Percentiles rank a stretch among this genome's conserved stretches.
These are phyloP conservation scores for Carassius gibelio DNA, from an alignment of 2,113 vertebrate genomes.

Conservation along the genomic window DNA sequence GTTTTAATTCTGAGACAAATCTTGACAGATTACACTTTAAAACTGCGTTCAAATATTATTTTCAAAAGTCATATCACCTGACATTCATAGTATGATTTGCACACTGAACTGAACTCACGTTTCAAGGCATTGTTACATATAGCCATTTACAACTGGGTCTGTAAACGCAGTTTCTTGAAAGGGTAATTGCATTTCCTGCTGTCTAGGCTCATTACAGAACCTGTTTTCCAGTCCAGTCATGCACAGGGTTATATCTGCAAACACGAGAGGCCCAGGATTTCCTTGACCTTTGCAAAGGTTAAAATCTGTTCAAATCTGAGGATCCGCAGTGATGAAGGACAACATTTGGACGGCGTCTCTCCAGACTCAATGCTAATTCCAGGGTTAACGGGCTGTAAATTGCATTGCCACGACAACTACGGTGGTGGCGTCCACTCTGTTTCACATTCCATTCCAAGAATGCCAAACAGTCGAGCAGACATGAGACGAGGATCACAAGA, in stretches of 20 bases:
- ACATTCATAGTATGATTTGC: not conserved
- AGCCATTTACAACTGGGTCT: not conserved
- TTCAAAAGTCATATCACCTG: not conserved
- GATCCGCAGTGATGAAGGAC: conserved; percentile 15
- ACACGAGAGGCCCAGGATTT: conserved; percentile 12
- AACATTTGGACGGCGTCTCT: conserved; percentile 34
- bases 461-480: conserved; percentile 66
- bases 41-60: not conserved
- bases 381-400: conserved; percentile 69
- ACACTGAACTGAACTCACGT: not conserved
- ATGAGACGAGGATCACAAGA: conserved; percentile 32
- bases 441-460: conserved; percentile 70
- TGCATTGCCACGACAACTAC: conserved; percentile 59
- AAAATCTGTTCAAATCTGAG: conserved; percentile 16
- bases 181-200: conserved; percentile 28
- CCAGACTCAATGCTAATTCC: conserved; percentile 62
- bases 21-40: not conserved
- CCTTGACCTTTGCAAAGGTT: conserved; percentile 36
- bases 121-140: not conserved
- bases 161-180: conserved; percentile 22
- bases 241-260: conserved; percentile 8
- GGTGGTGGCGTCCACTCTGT: conserved; percentile 59
- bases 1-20: not conserved
- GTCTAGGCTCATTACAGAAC: not conserved
- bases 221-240: conserved; percentile 28